Percentiles rank a stretch among this genome's conserved stretches.
phyloP scores from a whole-genome alignment of 2,113 vertebrate species.

The Erinaceus europaeus region DNA sequence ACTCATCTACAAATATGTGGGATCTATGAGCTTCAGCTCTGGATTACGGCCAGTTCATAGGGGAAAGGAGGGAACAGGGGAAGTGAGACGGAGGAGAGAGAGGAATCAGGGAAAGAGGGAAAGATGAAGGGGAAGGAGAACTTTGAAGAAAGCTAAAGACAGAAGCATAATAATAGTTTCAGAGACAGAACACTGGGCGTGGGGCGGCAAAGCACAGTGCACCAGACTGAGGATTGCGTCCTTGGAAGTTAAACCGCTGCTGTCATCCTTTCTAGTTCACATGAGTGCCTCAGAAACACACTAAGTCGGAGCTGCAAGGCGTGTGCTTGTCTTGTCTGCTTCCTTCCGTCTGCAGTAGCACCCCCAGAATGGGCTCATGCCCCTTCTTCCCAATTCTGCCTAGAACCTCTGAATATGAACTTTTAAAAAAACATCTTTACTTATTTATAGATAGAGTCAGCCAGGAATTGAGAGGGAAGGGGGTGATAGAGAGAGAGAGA shows the following conservation, averaged over 20 bases:
- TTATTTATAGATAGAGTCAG: no score
- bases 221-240: neutral
- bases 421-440: neutral
- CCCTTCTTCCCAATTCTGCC: fast-evolving
- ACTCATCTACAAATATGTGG: neutral
- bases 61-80: neutral
- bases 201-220: neutral
- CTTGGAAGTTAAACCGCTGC: neutral
- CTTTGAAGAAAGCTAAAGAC: neutral
- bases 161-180: neutral
- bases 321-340: neutral
- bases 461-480: no score
- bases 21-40: neutral
- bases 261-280: no score
- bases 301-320: neutral
- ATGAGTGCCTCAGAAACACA: neutral
- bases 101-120: no score
- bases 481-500: no score
- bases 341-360: no score
- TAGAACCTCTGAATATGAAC: neutral
- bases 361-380: no score
- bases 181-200: neutral
- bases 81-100: neutral
- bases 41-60: neutral
- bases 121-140: neutral